Percentiles rank a stretch among this genome's conserved stretches.
These are phyloP conservation scores for Chromis chromis DNA, from an alignment of 2,797 vertebrate species.

Conservation along the genomic window DNA sequence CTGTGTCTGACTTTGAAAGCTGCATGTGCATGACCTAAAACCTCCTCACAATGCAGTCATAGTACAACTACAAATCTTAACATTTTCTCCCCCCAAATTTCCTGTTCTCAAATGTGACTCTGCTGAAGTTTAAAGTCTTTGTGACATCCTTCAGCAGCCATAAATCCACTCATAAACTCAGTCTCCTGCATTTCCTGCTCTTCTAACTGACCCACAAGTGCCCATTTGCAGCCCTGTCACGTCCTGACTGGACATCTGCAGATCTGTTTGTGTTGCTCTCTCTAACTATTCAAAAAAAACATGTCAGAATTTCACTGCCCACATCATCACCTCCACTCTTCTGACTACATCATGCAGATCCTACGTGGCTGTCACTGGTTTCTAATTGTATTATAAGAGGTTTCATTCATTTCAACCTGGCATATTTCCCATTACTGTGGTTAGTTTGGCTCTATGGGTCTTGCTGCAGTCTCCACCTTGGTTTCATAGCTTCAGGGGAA, in stretches of 20 bases:
- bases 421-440: not conserved
- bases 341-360: not conserved
- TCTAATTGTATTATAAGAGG: not conserved
- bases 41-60: not conserved
- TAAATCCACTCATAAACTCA: constrained; percentile 5
- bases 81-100: not conserved
- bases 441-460: not conserved
- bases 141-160: not conserved
- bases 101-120: not conserved
- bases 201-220: not conserved
- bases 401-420: not conserved
- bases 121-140: not conserved
- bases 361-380: not conserved
- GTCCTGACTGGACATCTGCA: not conserved
- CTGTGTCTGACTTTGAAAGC: not conserved
- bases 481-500: not conserved
- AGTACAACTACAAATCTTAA: not conserved
- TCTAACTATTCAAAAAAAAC: not conserved
- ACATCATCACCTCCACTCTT: not conserved
- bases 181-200: not conserved
- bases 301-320: not conserved
- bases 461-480: not conserved
- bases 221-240: not conserved
- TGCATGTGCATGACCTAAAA: not conserved
- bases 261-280: not conserved